Evolutionary conservation across 2,888 invertebrate genomes (phyloP).

Genomic region (Cataglyphis altisquamis): DNA sequence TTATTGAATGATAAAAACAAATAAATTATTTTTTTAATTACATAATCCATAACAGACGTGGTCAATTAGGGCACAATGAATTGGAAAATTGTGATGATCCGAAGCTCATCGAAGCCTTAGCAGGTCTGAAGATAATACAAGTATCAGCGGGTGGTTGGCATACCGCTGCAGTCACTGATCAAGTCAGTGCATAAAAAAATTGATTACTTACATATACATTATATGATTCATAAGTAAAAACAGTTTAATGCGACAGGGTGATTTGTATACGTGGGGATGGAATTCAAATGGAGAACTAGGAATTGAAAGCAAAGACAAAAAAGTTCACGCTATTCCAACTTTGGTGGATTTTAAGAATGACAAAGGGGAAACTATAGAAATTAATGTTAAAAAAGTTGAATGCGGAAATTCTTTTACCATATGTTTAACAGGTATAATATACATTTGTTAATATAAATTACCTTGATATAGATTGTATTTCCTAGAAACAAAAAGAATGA

Average conservation of each 20-base stretch:
- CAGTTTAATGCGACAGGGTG: slow-evolving; percentile 87
- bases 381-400: slow-evolving; percentile 87
- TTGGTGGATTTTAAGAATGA: slow-evolving; percentile 86
- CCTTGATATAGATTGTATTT: not conserved
- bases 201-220: not conserved
- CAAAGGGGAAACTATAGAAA: slow-evolving; percentile 74
- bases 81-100: slow-evolving; percentile 90
- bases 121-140: slow-evolving; percentile 90
- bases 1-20: not conserved
- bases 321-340: slow-evolving; percentile 86
- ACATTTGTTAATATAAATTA: slow-evolving; percentile 53
- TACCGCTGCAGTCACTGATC: slow-evolving; percentile 91
- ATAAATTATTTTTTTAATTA: slow-evolving; percentile 5
- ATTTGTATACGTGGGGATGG: slow-evolving; percentile 97
- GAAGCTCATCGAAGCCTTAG: slow-evolving; percentile 90
- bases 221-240: not conserved
- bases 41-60: slow-evolving; percentile 88
- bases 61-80: slow-evolving; percentile 94
- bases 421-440: slow-evolving; percentile 87
- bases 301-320: slow-evolving; percentile 86
- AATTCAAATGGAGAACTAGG: slow-evolving; percentile 96
- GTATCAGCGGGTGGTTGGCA: slow-evolving; percentile 96
- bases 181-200: slow-evolving; percentile 72
- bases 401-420: slow-evolving; percentile 94
- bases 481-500: not conserved